Evolutionary conservation across 2,113 vertebrate species (phyloP).

Genomic region (Lasiurus borealis): DNA sequence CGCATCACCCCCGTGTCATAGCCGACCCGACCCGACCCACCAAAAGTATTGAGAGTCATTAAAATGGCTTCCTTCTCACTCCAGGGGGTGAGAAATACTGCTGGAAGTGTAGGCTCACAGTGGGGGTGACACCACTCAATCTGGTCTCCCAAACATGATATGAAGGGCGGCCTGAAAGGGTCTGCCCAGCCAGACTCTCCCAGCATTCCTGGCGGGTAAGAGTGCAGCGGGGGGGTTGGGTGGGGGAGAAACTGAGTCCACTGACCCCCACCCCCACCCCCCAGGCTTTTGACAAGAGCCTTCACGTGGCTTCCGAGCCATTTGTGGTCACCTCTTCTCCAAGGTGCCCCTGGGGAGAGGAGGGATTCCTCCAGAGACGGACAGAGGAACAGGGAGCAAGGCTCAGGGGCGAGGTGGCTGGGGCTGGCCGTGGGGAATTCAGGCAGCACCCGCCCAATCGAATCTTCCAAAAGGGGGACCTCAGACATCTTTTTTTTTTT

Average conservation of each 20-base stretch:
- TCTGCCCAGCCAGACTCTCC: background rate
- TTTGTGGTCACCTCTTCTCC: background rate
- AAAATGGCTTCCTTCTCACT: background rate
- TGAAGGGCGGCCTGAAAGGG: background rate
- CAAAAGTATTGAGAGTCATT: background rate
- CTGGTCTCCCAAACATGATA: background rate
- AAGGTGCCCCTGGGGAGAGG: background rate
- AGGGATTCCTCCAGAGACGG: background rate
- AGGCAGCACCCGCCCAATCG: background rate
- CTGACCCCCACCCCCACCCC: no score
- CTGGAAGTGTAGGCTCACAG: background rate
- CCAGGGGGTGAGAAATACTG: background rate
- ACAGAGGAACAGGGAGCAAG: background rate
- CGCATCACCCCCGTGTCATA: accelerated
- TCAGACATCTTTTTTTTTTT: background rate
- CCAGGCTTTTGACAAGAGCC: background rate
- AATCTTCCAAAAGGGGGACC: constrained; percentile 41
- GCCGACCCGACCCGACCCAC: background rate
- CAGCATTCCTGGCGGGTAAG: background rate
- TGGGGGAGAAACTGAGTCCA: background rate
- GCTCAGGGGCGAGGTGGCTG: background rate
- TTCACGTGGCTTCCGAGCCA: background rate
- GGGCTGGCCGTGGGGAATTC: background rate
- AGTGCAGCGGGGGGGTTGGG: background rate
- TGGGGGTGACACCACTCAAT: background rate